phyloP scores from a whole-genome alignment of 2,888 invertebrate genomes.

The Fragum sueziense region DNA sequence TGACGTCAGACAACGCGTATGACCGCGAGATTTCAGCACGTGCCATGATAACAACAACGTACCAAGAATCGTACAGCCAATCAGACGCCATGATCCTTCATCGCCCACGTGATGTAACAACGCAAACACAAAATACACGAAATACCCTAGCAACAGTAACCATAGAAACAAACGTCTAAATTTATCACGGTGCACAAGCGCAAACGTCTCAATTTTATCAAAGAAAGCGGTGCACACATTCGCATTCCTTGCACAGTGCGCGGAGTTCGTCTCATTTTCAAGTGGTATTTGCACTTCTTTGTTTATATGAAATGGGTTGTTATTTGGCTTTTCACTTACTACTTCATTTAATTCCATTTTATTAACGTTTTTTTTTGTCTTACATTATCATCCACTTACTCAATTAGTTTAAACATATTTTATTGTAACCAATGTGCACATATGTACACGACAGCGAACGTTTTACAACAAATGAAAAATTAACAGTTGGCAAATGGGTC shows the following conservation, averaged over 20 bases:
- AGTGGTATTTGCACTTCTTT: background rate
- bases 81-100: slow-evolving; percentile 60
- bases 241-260: background rate
- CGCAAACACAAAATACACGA: slow-evolving; percentile 57
- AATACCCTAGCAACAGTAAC: slow-evolving; percentile 33
- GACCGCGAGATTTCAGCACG: slow-evolving; percentile 28
- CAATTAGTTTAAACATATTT: too few species aligned
- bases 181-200: background rate
- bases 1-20: background rate
- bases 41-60: slow-evolving; percentile 30
- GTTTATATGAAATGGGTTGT: background rate
- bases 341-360: background rate
- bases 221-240: background rate
- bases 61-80: slow-evolving; percentile 53
- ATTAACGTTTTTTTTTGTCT: too few species aligned
- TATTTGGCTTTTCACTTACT: background rate
- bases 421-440: too few species aligned
- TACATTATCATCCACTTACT: too few species aligned
- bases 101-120: slow-evolving; percentile 61
- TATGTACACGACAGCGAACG: too few species aligned
- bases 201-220: background rate
- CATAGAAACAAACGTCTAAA: background rate
- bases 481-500: too few species aligned
- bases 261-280: background rate
- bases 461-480: too few species aligned